Evolutionary conservation across 2,113 vertebrate species (phyloP).

Genomic region (Actenoides lindsayi): DNA sequence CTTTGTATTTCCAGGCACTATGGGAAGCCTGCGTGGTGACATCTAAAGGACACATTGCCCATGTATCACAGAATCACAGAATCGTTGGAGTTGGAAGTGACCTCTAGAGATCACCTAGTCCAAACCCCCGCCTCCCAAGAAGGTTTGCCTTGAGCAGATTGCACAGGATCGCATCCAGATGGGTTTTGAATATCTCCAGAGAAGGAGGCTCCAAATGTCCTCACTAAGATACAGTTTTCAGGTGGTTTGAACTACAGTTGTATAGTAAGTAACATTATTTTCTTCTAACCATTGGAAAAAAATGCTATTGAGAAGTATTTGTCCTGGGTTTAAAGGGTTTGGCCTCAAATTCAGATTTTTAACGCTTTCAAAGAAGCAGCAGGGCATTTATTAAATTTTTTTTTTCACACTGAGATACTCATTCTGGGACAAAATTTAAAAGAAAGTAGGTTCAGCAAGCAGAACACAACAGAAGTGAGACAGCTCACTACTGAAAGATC

Average conservation of each 20-base stretch:
- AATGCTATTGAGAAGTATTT: not conserved
- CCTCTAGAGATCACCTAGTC: no score
- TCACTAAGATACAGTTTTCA: no score
- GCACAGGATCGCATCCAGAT: no score
- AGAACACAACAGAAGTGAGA: not conserved
- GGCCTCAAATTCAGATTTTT: not conserved
- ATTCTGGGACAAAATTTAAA: not conserved
- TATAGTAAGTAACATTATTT: not conserved
- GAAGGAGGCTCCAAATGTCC: no score
- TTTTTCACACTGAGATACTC: not conserved
- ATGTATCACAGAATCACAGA: no score
- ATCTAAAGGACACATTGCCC: not conserved
- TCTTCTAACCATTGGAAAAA: not conserved
- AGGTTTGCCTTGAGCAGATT: no score
- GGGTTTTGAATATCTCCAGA: no score
- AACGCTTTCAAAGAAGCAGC: not conserved
- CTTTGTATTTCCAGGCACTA: not conserved
- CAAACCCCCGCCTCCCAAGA: no score
- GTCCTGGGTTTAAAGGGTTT: not conserved
- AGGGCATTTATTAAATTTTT: not conserved
- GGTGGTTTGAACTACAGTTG: not conserved
- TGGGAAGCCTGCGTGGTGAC: not conserved
- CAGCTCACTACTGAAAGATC: not conserved
- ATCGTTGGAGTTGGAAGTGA: no score
- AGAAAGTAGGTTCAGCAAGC: not conserved